Evolutionary conservation across 2,113 vertebrate genomes (phyloP).

Genomic region (Pygoscelis adeliae): DNA sequence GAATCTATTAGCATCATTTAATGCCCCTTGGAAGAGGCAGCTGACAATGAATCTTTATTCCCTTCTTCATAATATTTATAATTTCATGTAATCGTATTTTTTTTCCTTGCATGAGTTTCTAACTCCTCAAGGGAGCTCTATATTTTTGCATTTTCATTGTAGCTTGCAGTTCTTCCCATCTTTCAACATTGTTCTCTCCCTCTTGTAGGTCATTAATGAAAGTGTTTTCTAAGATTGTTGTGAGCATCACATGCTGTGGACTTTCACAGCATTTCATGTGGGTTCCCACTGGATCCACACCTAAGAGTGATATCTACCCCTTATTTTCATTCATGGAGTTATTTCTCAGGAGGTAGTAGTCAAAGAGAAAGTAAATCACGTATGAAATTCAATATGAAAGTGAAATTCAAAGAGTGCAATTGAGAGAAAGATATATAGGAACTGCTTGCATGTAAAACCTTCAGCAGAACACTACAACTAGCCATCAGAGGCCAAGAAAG

Average conservation of each 20-base stretch:
- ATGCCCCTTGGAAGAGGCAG: neutral
- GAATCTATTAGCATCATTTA: neutral
- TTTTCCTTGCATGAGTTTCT: neutral
- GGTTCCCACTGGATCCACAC: neutral
- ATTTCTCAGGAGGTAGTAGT: constrained; percentile 47
- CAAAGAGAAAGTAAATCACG: constrained; percentile 51
- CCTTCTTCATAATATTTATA: neutral
- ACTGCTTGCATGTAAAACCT: neutral
- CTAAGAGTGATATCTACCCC: neutral
- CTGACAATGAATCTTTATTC: neutral
- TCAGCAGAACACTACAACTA: neutral
- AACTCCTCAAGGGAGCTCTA: neutral
- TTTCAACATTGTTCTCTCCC: neutral
- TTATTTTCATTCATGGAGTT: constrained; percentile 52
- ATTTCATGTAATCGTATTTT: neutral
- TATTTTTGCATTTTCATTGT: neutral
- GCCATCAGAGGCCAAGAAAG: neutral
- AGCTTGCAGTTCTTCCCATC: neutral
- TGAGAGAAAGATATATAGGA: constrained; percentile 8
- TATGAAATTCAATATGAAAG: constrained; percentile 51
- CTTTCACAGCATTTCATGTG: neutral
- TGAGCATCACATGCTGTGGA: neutral
- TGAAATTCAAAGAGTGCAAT: constrained; percentile 29
- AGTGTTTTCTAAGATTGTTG: neutral
- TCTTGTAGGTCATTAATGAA: neutral